Evolutionary conservation across 2,888 invertebrate species (phyloP), one percentile per base, ranked within the genome.

Genomic region (Acronicta leporina): DNA sequence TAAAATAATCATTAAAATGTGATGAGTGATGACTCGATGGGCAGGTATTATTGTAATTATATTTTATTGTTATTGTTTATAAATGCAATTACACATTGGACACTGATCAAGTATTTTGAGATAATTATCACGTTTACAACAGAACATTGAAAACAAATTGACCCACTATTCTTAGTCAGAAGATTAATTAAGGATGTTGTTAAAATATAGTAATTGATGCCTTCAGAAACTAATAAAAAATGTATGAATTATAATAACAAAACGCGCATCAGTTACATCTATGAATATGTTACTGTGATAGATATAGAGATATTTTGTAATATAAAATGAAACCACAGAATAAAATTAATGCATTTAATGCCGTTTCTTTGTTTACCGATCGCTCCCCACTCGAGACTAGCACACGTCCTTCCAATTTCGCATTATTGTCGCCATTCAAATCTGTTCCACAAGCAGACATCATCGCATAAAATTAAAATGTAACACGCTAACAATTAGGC

Each of bases 291-390:
- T 44, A 51, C 47, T 61, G 63, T 54, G 44, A 51, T 53, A 58
- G 41, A 2, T 44, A 11, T 42, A 44, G 33, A 15, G 0, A 1
- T 43, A 40, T 10, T 45, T 35, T 55, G 16, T 56, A 38, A 47
- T 47, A 46, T 15, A 73, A 90, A 90, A 89, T 75, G 81, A 90
- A 89, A 68, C 63, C 14, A 63, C 77, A 56, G 33, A 57, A 84
- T 89, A 87, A 90, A 90, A 83, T 87, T 82, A 86, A 91, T 88
- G 93, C 94, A 93, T 94, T 94, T 94, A 93, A 93, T 94, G 94
- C 92, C 87, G 79, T 87, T 86, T 88, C 86, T 89, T 88, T 90
- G 85, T 87, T 89, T 85, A 81, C 85, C 82, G 79, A 82, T 81
- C 84, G 79, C 81, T 77, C 80, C 52, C 68, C 64, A 61, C 75